These are phyloP conservation scores for Nemapogon koenigi DNA, from an alignment of 2,888 invertebrate species.

Conservation along the genomic window DNA sequence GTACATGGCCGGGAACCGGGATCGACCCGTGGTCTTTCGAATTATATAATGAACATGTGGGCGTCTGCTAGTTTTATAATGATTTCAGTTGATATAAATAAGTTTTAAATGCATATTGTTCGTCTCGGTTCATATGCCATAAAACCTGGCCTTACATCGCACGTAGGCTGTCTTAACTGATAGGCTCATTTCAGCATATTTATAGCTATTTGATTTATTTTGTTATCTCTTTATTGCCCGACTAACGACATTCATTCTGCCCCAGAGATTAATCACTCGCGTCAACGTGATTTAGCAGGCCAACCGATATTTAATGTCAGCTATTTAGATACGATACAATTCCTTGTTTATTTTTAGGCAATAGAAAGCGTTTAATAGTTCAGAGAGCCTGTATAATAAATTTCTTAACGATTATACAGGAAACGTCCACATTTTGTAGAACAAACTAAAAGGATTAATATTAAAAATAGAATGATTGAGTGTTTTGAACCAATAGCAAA, in stretches of 20 bases:
- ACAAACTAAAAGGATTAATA: too few species aligned
- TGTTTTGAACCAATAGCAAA: too few species aligned
- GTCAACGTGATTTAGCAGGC: conserved; percentile 63
- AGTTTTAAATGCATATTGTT: too few species aligned
- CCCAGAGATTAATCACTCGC: conserved; percentile 57
- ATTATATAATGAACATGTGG: too few species aligned
- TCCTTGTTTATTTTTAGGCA: conserved; percentile 48
- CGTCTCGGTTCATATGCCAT: conserved; percentile 5
- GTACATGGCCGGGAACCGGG: too few species aligned
- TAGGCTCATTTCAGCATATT: conserved; percentile 55
- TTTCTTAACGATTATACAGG: conserved; percentile 4
- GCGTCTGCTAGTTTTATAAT: too few species aligned
- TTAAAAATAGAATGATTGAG: too few species aligned
- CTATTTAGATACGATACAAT: conserved; percentile 55
- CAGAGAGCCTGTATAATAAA: conserved; percentile 1
- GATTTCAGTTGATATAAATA: too few species aligned
- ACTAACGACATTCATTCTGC: conserved; percentile 61
- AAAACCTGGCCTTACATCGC: conserved; percentile 1
- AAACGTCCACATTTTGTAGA: too few species aligned
- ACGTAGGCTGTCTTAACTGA: conserved; percentile 26
- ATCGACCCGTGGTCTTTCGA: too few species aligned
- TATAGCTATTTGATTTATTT: conserved; percentile 63
- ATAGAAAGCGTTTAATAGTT: conserved; percentile 17
- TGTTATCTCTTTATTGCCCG: conserved; percentile 61
- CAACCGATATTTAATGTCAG: conserved; percentile 59